Conservation (phyloP, 2,888 invertebrate genomes). For the Apeira syringaria region DNA sequence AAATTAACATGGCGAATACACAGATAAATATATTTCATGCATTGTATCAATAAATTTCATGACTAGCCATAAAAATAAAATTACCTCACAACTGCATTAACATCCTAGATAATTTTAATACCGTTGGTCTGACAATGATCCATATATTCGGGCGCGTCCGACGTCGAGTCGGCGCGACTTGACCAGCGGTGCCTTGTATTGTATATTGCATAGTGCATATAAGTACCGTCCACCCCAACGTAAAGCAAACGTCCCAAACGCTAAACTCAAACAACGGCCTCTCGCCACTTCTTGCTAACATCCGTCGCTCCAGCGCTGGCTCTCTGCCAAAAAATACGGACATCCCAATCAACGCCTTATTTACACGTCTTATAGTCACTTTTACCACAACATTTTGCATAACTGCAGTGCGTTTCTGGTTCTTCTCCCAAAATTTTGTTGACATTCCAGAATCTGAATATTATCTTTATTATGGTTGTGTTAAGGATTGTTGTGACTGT, state of each 20-base stretch:
- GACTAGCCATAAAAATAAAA: no score
- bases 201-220: no score
- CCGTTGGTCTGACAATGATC: no score
- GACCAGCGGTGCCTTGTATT: no score
- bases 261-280: neutral
- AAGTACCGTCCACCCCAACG: neutral
- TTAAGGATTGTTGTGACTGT: neutral
- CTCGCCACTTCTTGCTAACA: neutral
- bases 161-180: no score
- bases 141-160: no score
- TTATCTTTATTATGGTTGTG: neutral
- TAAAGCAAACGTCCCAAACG: neutral
- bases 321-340: neutral
- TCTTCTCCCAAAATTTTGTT: neutral
- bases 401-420: slow-evolving; percentile 19
- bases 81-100: no score
- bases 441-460: neutral
- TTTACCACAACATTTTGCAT: neutral
- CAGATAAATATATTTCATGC: no score
- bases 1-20: no score
- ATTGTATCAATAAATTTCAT: no score
- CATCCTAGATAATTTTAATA: no score
- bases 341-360: neutral
- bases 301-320: neutral
- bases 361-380: neutral